phyloP scores from a whole-genome alignment of 2,797 vertebrate genomes.

The Taeniopygia guttata region DNA sequence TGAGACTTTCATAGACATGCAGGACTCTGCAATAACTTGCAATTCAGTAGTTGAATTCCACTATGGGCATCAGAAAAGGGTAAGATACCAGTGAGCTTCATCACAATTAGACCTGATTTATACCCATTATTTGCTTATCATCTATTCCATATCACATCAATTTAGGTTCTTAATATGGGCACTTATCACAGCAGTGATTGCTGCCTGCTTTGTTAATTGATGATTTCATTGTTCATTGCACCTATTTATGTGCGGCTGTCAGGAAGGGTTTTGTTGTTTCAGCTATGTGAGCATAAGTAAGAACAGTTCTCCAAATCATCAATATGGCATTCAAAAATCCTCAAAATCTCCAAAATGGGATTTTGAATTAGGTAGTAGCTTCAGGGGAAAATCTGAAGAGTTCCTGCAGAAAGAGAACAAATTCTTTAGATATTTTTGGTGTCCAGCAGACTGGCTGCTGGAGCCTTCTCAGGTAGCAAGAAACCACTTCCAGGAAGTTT shows the following conservation, averaged over 20 bases:
- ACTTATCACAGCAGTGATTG: background rate
- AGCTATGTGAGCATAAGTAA: background rate
- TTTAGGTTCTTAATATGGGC: background rate
- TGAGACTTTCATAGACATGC: background rate
- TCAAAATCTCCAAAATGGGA: background rate
- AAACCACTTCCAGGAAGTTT: background rate
- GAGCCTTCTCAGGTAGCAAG: background rate
- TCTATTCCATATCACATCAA: background rate
- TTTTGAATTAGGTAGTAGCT: background rate
- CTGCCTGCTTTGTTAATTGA: constrained; percentile 18
- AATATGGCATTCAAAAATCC: background rate
- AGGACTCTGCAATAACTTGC: background rate
- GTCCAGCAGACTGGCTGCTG: background rate
- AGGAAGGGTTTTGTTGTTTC: constrained; percentile 7
- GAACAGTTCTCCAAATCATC: background rate
- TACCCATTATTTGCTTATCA: background rate
- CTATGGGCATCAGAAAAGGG: background rate
- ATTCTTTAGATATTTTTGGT: background rate
- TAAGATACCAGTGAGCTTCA: background rate
- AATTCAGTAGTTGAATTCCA: background rate
- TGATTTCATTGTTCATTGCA: constrained; percentile 30
- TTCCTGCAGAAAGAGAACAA: background rate
- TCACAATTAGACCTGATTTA: constrained; percentile 2
- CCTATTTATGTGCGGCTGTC: background rate
- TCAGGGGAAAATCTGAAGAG: background rate